Evolutionary conservation across 2,888 invertebrate species (phyloP).

Genomic region (Dasysyrphus albostriatus): DNA sequence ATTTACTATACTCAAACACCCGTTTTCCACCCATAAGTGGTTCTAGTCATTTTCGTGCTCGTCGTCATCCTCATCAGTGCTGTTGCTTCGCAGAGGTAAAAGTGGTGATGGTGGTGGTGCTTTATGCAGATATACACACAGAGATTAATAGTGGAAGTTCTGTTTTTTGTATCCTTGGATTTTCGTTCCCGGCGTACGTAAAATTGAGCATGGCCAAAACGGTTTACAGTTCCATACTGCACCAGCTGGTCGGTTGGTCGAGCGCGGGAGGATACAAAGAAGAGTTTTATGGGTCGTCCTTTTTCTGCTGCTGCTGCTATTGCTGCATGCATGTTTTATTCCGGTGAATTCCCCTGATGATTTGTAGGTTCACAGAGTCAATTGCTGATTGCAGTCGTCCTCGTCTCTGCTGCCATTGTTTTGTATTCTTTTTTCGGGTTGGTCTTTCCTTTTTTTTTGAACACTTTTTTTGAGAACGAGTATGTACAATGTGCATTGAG

Average conservation of each 20-base stretch:
- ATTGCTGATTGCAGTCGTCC: conserved; percentile 68
- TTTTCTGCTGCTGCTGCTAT: conserved; percentile 32
- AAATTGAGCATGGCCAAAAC: conserved; percentile 67
- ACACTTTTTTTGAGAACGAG: conserved; percentile 1
- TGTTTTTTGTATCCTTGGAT: conserved; percentile 69
- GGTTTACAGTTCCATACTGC: conserved; percentile 43
- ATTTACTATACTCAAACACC: conserved; percentile 62
- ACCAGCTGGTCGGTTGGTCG: conserved; percentile 12
- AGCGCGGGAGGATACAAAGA: conserved; percentile 32
- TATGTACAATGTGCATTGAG: conserved; percentile 40
- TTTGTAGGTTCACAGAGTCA: conserved; percentile 74
- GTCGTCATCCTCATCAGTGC: conserved; percentile 10
- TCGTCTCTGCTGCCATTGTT: neutral
- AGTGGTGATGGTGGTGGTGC: conserved; percentile 9
- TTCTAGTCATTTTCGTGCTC: conserved; percentile 18
- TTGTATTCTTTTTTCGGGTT: conserved; percentile 31
- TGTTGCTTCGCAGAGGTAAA: conserved; percentile 13
- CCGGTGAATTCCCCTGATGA: conserved; percentile 71
- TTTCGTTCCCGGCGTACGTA: conserved; percentile 55
- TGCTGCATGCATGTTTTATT: conserved; percentile 65
- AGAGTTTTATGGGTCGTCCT: conserved; percentile 45
- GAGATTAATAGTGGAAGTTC: conserved; percentile 56
- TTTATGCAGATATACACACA: conserved; percentile 66
- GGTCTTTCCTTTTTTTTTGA: conserved; percentile 36
- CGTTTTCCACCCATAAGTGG: conserved; percentile 14